phyloP scores from a whole-genome alignment of 2,797 vertebrate genomes.

The Peromyscus melanophrys region DNA sequence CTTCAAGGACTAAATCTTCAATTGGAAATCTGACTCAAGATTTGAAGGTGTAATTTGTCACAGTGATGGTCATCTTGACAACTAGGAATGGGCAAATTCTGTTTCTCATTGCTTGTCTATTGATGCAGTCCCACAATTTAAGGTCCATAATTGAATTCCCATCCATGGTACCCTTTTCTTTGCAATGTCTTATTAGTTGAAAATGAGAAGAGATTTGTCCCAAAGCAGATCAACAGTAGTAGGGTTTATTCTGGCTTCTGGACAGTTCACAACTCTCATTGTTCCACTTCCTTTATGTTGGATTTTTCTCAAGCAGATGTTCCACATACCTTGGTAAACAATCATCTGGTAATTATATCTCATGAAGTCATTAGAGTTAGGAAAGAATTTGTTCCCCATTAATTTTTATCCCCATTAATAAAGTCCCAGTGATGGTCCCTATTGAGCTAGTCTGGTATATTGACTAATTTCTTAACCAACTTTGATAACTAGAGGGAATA shows the following conservation, averaged over 20 bases:
- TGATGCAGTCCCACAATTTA: background rate
- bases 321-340: background rate
- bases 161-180: background rate
- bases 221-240: background rate
- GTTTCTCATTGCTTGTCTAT: background rate
- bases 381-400: background rate
- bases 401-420: background rate
- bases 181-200: background rate
- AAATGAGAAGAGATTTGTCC: background rate
- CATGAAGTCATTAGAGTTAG: background rate
- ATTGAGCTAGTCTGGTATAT: background rate
- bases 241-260: background rate
- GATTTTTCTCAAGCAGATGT: background rate
- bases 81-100: background rate
- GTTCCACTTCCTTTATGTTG: background rate
- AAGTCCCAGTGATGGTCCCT: background rate
- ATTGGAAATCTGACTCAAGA: constrained; percentile 1
- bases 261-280: background rate
- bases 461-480: background rate
- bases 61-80: background rate
- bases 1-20: constrained; percentile 24
- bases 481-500: background rate
- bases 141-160: background rate
- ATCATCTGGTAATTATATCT: background rate
- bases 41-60: background rate